Conservation (phyloP, 2,113 vertebrate species). For the Sapajus apella region DNA sequence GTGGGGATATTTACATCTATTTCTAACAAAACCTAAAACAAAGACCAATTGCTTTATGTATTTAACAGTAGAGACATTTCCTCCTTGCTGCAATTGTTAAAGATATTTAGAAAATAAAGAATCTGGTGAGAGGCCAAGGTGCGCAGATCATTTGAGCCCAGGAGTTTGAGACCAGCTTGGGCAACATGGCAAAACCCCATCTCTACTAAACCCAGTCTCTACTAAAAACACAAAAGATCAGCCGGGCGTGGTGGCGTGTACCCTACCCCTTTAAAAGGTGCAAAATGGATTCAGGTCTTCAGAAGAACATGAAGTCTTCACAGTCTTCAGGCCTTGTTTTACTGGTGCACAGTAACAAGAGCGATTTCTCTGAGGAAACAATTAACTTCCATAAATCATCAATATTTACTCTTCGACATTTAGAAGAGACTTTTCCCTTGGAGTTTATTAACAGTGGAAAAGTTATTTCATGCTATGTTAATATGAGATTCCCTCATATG, state of each 20-base stretch:
- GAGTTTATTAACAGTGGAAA: neutral
- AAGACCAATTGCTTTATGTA: neutral
- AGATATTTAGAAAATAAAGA: slow-evolving; percentile 33
- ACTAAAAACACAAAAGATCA: too few species aligned
- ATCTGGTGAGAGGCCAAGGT: neutral
- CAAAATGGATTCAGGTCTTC: neutral
- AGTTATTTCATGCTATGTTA: neutral
- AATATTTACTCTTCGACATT: neutral
- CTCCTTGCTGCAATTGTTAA: neutral
- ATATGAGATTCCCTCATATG: neutral
- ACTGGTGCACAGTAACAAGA: neutral
- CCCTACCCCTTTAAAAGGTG: neutral
- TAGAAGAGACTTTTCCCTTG: neutral
- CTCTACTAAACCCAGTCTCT: too few species aligned
- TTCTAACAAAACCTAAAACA: slow-evolving; percentile 9
- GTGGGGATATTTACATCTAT: neutral
- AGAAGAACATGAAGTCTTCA: neutral
- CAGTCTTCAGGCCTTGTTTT: neutral
- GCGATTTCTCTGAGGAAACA: neutral
- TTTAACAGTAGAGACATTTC: neutral
- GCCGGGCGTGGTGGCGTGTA: fast-evolving
- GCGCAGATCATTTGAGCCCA: too few species aligned
- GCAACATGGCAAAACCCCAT: too few species aligned
- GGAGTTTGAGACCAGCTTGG: too few species aligned
- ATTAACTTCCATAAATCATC: neutral